phyloP scores from a whole-genome alignment of 2,113 vertebrate genomes.

The Scalopus aquaticus region DNA sequence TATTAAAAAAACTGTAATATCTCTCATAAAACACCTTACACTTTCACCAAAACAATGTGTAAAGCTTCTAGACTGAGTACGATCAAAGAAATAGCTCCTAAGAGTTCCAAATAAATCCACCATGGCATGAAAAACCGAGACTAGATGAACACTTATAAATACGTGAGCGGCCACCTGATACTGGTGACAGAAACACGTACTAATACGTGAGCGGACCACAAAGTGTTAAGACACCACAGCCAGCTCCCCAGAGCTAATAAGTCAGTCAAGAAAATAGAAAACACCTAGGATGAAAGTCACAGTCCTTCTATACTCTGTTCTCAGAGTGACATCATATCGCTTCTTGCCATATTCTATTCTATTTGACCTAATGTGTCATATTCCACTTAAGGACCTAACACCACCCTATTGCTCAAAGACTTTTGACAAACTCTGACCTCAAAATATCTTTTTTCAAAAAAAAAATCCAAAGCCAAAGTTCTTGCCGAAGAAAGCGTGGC shows the following conservation, averaged over 20 bases:
- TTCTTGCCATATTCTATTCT: not conserved
- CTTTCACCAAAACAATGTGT: too few relatives aligned
- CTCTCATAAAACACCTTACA: too few relatives aligned
- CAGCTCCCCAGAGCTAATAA: not conserved
- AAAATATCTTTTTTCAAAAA: not conserved
- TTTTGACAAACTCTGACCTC: not conserved
- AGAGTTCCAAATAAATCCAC: too few relatives aligned
- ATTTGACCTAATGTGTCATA: not conserved
- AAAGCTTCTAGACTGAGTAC: too few relatives aligned
- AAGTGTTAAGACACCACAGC: fast-evolving
- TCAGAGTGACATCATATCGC: not conserved
- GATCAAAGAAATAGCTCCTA: too few relatives aligned
- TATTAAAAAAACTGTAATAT: too few relatives aligned
- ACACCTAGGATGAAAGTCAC: not conserved
- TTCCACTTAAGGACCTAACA: not conserved
- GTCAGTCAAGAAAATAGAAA: not conserved
- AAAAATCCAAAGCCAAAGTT: not conserved
- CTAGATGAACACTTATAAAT: too few relatives aligned
- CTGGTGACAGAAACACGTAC: too few relatives aligned
- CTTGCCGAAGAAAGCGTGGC: not conserved
- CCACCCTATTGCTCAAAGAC: not conserved
- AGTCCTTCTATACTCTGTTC: not conserved
- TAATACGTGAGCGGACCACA: too few relatives aligned
- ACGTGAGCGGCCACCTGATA: too few relatives aligned
- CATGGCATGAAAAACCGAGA: too few relatives aligned